A percentile compares a stretch with the other conserved stretches of the same genome.
These are phyloP conservation scores for Odontesthes bonariensis DNA, from an alignment of 2,113 vertebrate species.

Conservation along the genomic window DNA sequence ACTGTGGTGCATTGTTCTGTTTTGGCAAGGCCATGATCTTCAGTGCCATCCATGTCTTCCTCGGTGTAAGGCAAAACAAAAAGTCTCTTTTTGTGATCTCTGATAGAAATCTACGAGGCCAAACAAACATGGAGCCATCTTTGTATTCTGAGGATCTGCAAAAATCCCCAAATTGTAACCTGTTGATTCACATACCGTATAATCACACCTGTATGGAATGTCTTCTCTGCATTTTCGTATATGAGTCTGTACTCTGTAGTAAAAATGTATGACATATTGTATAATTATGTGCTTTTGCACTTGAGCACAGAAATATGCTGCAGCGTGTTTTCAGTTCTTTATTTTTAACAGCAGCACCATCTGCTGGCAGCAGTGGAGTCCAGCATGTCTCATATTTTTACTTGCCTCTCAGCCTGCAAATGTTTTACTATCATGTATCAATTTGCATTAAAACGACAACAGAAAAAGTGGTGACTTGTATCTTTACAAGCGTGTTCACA, in stretches of 20 bases:
- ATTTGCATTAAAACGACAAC: too few relatives aligned
- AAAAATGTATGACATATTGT: conserved; percentile 42
- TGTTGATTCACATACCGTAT: conserved; percentile 3
- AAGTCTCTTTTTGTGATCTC: neutral
- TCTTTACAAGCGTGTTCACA: too few relatives aligned
- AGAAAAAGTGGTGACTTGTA: neutral
- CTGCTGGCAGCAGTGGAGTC: conserved; percentile 23
- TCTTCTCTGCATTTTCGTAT: conserved; percentile 15
- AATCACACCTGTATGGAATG: conserved; percentile 6
- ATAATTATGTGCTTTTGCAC: neutral
- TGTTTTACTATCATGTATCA: neutral
- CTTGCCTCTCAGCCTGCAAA: neutral
- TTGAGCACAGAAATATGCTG: neutral
- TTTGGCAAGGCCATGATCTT: conserved; percentile 52
- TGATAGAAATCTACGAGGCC: neutral
- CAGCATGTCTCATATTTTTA: neutral
- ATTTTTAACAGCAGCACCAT: conserved; percentile 35
- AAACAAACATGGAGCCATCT: conserved; percentile 5
- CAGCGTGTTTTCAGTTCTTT: neutral
- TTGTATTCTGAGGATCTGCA: conserved; percentile 10
- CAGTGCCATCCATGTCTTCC: conserved; percentile 25
- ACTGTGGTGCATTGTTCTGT: conserved; percentile 32
- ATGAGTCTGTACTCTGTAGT: conserved; percentile 34
- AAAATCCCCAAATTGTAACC: neutral
- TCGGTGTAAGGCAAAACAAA: conserved; percentile 7